These are phyloP conservation scores for Strix aluco DNA, from an alignment of 2,113 vertebrate genomes.

Conservation along the genomic window DNA sequence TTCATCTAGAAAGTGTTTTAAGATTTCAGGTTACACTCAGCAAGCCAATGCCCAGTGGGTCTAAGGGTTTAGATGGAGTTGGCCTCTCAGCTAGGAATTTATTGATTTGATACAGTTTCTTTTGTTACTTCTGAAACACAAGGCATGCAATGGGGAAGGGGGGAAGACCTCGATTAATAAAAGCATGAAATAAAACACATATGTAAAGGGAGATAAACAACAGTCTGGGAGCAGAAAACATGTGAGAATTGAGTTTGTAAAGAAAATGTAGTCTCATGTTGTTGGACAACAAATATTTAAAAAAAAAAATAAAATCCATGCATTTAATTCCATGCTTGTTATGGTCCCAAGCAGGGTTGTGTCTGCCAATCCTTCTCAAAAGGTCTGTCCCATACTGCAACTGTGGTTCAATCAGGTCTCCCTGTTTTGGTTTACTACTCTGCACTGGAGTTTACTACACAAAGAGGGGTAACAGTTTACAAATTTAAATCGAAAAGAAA, in stretches of 20 bases:
- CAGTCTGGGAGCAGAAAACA: neutral
- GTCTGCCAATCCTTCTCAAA: neutral
- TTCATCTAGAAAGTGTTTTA: conserved; percentile 64
- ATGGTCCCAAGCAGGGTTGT: neutral
- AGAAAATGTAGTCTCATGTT: neutral
- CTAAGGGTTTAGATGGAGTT: conserved; percentile 40
- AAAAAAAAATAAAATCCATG: neutral
- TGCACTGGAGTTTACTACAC: neutral
- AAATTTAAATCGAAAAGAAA: neutral
- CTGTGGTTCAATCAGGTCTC: neutral
- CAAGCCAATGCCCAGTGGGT: conserved; percentile 63
- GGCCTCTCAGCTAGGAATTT: conserved; percentile 61
- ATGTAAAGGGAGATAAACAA: conserved; percentile 44
- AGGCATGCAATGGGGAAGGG: neutral
- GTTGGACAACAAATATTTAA: neutral
- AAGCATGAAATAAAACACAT: conserved; percentile 69
- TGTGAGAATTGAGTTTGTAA: neutral
- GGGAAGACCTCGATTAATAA: conserved; percentile 60
- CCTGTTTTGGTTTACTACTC: neutral
- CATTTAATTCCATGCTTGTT: neutral
- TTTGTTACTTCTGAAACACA: conserved; percentile 70
- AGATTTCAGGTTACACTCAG: conserved; percentile 71
- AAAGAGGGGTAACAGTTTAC: neutral
- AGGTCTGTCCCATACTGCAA: neutral
- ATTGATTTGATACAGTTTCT: conserved; percentile 76